phyloP scores from a whole-genome alignment of 2,888 invertebrate species.

The Sipha maydis region DNA sequence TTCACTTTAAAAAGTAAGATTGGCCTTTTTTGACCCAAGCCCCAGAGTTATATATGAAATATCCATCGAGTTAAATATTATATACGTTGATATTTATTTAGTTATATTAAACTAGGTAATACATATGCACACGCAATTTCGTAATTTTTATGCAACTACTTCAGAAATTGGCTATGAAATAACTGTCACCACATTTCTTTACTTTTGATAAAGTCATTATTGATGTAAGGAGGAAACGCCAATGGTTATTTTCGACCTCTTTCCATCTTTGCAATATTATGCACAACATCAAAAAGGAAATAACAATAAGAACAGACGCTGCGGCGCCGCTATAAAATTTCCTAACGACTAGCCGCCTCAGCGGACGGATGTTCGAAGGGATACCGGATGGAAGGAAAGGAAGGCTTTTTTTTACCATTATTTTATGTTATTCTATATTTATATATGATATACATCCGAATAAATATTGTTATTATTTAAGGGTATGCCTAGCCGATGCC shows the following conservation, averaged over 20 bases:
- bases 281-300: slow-evolving; percentile 42
- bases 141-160: not conserved
- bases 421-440: slow-evolving; percentile 21
- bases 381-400: slow-evolving; percentile 24
- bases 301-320: slow-evolving; percentile 60
- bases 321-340: slow-evolving; percentile 57
- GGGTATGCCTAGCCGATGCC: slow-evolving; percentile 29
- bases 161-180: slow-evolving; percentile 17
- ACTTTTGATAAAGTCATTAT: slow-evolving; percentile 23
- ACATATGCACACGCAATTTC: too few relatives aligned
- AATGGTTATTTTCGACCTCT: not conserved
- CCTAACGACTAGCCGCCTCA: slow-evolving; percentile 40
- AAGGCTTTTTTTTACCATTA: slow-evolving; percentile 28
- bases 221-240: slow-evolving; percentile 35
- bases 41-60: too few relatives aligned
- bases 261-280: too few relatives aligned
- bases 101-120: too few relatives aligned
- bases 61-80: too few relatives aligned
- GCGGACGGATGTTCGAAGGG: slow-evolving; percentile 20
- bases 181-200: not conserved
- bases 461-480: slow-evolving; percentile 47
- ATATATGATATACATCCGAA: slow-evolving; percentile 11
- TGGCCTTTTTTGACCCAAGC: too few relatives aligned
- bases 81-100: too few relatives aligned
- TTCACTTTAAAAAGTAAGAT: too few relatives aligned